Evolutionary conservation across 2,888 invertebrate genomes (phyloP).

Genomic region (Lasioglossum malachurum): DNA sequence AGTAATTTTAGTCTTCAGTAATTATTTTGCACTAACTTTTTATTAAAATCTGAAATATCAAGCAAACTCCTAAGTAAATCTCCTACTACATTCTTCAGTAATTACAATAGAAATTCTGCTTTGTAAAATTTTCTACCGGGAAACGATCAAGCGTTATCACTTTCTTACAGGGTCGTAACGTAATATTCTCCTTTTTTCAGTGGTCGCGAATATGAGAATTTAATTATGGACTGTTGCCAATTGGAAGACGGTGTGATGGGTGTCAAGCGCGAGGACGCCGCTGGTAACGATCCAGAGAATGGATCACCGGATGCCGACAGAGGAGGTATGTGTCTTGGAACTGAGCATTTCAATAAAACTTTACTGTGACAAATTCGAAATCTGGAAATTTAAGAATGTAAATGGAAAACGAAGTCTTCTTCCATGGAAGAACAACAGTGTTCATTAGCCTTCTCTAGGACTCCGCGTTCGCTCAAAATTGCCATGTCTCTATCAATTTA

Average conservation of each 20-base stretch:
- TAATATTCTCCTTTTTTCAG: conserved; percentile 85
- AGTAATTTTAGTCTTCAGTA: no score
- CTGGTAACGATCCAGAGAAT: conserved; percentile 92
- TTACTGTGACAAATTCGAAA: background rate
- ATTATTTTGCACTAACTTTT: background rate
- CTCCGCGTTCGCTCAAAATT: background rate
- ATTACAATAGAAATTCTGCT: background rate
- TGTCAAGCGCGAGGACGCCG: conserved; percentile 93
- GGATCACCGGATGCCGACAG: conserved; percentile 95
- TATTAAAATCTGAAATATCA: background rate
- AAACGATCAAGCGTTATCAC: background rate
- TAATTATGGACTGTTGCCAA: conserved; percentile 97
- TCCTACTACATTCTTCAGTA: background rate
- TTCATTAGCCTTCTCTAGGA: background rate
- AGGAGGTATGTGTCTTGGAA: conserved; percentile 85
- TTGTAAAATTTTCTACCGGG: background rate
- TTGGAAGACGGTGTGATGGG: conserved; percentile 92
- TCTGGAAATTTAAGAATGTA: background rate
- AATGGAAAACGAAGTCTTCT: background rate
- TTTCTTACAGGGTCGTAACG: background rate
- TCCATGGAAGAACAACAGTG: background rate
- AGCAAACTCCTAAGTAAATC: no score
- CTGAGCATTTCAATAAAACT: background rate
- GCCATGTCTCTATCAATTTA: background rate
- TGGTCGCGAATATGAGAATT: conserved; percentile 94